Percentiles rank a stretch among this genome's conserved stretches.
These are phyloP conservation scores for Thinocorus orbignyianus DNA, from an alignment of 2,113 vertebrate genomes.

Conservation along the genomic window DNA sequence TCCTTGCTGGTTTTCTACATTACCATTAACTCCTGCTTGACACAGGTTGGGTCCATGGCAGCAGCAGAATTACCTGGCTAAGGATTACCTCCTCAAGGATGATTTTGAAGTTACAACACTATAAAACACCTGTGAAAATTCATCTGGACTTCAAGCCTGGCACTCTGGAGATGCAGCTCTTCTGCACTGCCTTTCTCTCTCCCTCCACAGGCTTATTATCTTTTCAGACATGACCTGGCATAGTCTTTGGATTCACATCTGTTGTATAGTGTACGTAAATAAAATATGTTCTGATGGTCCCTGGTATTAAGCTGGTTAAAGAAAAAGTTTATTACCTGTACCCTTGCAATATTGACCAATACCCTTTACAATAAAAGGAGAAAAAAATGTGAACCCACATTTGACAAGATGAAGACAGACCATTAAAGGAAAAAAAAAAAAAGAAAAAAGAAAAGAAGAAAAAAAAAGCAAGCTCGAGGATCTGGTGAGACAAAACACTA, in stretches of 20 bases:
- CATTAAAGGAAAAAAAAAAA: neutral
- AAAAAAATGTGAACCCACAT: neutral
- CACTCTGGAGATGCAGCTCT: neutral
- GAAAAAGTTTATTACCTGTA: neutral
- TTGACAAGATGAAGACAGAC: neutral
- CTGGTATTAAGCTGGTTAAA: neutral
- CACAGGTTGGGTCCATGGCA: neutral
- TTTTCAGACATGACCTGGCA: neutral
- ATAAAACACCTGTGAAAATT: neutral
- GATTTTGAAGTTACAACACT: neutral
- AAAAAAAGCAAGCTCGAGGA: neutral
- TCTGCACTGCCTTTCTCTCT: neutral
- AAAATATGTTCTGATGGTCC: neutral
- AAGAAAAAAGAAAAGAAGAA: neutral
- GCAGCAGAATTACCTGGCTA: neutral
- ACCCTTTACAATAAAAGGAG: neutral
- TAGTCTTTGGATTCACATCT: neutral
- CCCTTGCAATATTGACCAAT: neutral
- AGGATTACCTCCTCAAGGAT: slow-evolving; percentile 11
- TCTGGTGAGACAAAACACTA: neutral
- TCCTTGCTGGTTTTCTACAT: neutral
- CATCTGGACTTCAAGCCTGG: neutral
- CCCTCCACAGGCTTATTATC: neutral
- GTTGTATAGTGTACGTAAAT: neutral
- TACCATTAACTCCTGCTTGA: neutral